Base-by-base conservation (phyloP, 2,888 invertebrate species). In the Smittia sp. region DNA sequence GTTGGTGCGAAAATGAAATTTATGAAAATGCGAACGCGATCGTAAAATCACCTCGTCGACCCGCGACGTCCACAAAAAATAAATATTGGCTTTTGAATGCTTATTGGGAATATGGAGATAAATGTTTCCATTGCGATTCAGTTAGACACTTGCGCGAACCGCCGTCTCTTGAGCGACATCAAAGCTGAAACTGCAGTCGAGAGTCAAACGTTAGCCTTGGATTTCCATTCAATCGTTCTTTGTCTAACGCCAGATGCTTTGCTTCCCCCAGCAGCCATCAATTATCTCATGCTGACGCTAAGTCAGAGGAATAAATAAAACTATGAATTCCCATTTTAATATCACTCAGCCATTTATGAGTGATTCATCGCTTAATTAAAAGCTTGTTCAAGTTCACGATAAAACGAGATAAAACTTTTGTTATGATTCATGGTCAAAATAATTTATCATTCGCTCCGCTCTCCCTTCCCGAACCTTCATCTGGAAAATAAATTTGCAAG, bases 1-100 rank as follows among this genome's bases (percentile, higher is more conserved):
- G 20, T 32, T 46, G 32, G 38, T 66, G 66, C 32, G 32, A 39
- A 67, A 67, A 67, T 67, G 67, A 22, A 67, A 67, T 67, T 67
- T 67, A 67, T 67, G 67, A 46, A 67, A 67, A 67, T 67, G 67
- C 41, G 41, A 13, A 4, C 18, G 20, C 9, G 20, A 58, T 58
- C 58, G 22, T 58, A 58, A 58, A 58, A 58, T 18, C 52, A 52
- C 52, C 52, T 52, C 15, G 11, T 52, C 22, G 58, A 20, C 18
- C 18, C 11, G 58, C 1, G 58, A 20, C 11, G 1, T 15, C 2
- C 11, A 46, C 2, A n/a, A 46, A n/a, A 46, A 46, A 6, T 46
- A 46, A 46, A 46, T 46, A 46, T 46, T 46, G 46, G 46, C n/a
- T 46, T 7, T 46, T 46, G 46, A 46, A 46, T 46, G 46, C 3